A percentile compares a stretch with the other conserved stretches of the same genome.
Evolutionary conservation across 2,888 invertebrate genomes (phyloP).

Genomic region (Koerneria pararmatus): DNA sequence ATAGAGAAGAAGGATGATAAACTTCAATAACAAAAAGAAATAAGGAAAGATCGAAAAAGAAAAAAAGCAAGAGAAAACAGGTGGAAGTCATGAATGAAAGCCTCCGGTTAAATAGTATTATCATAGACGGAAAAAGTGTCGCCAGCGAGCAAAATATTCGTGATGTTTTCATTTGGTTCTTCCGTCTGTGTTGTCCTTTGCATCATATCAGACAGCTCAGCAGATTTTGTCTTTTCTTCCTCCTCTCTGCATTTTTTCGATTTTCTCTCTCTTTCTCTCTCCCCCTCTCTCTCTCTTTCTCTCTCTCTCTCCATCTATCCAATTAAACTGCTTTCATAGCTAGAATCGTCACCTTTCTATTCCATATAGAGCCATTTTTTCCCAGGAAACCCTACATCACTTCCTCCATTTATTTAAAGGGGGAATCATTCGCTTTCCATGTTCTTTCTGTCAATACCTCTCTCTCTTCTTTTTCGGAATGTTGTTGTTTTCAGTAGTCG

Average conservation of each 20-base stretch:
- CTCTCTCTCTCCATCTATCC: background rate
- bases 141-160: no score
- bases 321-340: background rate
- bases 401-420: background rate
- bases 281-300: constrained; percentile 9
- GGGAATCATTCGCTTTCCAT: background rate
- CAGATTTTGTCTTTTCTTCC: no score
- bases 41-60: no score
- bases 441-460: background rate
- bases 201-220: no score
- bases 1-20: no score
- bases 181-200: no score
- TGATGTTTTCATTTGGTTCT: no score
- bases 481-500: background rate
- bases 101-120: no score
- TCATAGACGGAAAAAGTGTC: no score
- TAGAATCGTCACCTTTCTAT: background rate
- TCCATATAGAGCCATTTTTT: background rate
- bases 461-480: background rate
- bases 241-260: background rate
- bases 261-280: background rate
- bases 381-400: background rate
- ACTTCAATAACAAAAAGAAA: no score
- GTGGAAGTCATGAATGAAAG: no score
- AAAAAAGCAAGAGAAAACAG: no score